Evolutionary conservation across 2,888 invertebrate genomes (phyloP).

Genomic region (Sinodicranocentrus sp.): DNA sequence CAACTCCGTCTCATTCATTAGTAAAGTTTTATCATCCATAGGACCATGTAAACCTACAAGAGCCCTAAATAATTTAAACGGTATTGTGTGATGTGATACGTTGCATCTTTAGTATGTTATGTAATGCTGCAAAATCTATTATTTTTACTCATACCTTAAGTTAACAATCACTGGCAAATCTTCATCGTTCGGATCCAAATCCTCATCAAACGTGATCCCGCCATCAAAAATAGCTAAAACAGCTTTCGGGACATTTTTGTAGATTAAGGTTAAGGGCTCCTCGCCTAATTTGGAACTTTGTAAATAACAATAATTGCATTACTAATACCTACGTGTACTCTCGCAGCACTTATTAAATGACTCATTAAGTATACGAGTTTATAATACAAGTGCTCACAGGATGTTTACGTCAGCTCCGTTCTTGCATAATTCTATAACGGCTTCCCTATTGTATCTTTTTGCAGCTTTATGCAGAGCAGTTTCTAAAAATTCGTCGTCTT

Average conservation of each 20-base stretch:
- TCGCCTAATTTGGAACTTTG: background rate
- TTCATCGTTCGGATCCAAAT: conserved; percentile 2
- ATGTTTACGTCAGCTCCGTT: conserved; percentile 1
- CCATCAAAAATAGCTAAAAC: conserved; percentile 1
- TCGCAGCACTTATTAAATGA: no score
- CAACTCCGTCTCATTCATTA: conserved; percentile 6
- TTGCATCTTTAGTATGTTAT: conserved; percentile 2
- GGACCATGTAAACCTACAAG: conserved; percentile 12
- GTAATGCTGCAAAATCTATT: background rate
- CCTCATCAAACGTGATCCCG: background rate
- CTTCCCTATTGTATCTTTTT: background rate
- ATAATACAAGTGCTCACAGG: background rate
- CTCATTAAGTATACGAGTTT: background rate
- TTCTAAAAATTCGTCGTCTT: background rate
- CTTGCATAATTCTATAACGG: background rate
- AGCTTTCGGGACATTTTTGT: conserved; percentile 18
- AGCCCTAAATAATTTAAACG: background rate
- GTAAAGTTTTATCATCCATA: background rate
- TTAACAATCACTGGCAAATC: background rate
- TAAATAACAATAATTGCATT: no score
- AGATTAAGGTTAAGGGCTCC: conserved; percentile 8
- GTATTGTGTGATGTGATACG: no score
- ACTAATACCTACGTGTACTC: no score
- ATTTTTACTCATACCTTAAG: conserved; percentile 3
- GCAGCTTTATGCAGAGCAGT: conserved; percentile 21